phyloP scores from a whole-genome alignment of 2,888 invertebrate genomes.

The Pandemis corylana region DNA sequence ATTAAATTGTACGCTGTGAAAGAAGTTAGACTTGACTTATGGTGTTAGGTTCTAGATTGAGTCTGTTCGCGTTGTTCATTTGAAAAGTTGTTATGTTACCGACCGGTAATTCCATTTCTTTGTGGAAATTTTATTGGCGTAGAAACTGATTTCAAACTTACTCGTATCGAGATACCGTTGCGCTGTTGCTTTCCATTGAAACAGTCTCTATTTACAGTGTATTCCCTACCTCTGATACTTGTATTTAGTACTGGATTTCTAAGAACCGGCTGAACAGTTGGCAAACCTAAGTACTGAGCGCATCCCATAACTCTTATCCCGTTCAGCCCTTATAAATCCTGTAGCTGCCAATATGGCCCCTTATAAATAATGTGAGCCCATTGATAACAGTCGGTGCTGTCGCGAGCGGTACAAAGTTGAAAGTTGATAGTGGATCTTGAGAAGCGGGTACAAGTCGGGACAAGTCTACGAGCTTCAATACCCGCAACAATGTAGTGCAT shows the following conservation, averaged over 20 bases:
- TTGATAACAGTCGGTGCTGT: constrained; percentile 68
- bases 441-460: constrained; percentile 61
- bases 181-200: not conserved
- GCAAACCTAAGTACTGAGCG: constrained; percentile 21
- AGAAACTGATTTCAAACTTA: not conserved
- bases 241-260: not conserved
- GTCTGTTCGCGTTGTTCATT: constrained; percentile 15
- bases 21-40: constrained; percentile 57
- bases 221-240: not conserved
- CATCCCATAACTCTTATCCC: constrained; percentile 39
- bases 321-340: constrained; percentile 58
- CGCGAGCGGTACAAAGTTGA: constrained; percentile 74
- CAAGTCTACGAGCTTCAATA: constrained; percentile 35
- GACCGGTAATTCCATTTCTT: not conserved
- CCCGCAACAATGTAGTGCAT: constrained; percentile 40
- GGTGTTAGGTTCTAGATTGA: constrained; percentile 42
- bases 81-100: constrained; percentile 2
- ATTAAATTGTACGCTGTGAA: constrained; percentile 65
- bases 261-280: not conserved
- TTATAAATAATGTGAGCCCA: constrained; percentile 68
- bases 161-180: not conserved
- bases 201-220: not conserved
- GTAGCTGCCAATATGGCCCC: constrained; percentile 54
- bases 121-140: constrained; percentile 2
- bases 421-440: constrained; percentile 77